These are phyloP conservation scores for Oxycera nigricornis DNA, from an alignment of 2,888 invertebrate genomes.

Conservation along the genomic window DNA sequence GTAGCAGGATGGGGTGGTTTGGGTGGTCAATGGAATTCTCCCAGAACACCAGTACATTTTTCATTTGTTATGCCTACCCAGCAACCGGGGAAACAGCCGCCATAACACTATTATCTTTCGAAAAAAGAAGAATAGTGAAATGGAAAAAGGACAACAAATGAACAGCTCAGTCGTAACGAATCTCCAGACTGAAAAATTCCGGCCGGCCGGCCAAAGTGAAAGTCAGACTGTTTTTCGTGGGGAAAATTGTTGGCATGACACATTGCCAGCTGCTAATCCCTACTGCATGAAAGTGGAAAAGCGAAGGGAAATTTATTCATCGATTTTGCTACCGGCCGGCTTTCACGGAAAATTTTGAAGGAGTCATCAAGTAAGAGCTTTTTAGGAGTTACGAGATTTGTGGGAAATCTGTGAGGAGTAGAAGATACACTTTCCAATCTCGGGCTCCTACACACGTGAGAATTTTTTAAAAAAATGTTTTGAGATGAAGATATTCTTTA, in stretches of 20 bases:
- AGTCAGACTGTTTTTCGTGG: conserved; percentile 14
- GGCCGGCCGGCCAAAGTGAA: conserved; percentile 39
- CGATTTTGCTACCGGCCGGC: conserved; percentile 8
- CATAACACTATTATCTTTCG: not conserved
- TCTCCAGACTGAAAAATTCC: conserved; percentile 31
- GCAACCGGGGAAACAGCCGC: not conserved
- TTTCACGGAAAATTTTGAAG: not conserved
- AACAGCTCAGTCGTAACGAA: conserved; percentile 3
- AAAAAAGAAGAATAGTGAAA: not conserved
- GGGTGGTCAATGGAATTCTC: not conserved
- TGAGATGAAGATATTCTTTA: too few species aligned
- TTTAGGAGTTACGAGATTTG: not conserved
- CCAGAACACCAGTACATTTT: not conserved
- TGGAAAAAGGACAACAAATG: not conserved
- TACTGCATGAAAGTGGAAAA: not conserved
- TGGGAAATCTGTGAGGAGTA: too few species aligned
- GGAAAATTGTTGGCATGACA: not conserved
- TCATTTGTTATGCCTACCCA: not conserved
- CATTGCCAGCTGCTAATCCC: too few species aligned
- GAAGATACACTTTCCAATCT: too few species aligned
- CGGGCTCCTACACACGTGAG: too few species aligned
- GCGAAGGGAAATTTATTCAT: not conserved
- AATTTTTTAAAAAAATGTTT: too few species aligned
- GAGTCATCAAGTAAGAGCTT: not conserved
- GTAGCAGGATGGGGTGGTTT: not conserved